Conservation (phyloP, 2,797 vertebrate genomes). For the Rhinogobio ventralis region DNA sequence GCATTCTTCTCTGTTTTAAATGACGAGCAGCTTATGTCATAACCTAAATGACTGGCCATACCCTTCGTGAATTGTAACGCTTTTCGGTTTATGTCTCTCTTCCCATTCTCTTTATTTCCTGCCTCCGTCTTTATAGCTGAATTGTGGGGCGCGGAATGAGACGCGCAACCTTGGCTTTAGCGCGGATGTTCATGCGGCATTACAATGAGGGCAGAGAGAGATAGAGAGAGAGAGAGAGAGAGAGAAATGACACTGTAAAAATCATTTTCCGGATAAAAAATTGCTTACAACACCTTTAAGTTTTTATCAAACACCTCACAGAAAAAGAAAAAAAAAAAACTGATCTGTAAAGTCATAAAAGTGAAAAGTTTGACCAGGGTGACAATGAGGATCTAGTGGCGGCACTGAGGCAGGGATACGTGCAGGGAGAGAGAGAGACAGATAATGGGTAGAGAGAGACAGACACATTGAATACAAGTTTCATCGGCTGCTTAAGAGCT, state of each 20-base stretch:
- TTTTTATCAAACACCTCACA: neutral
- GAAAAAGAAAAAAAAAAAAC: neutral
- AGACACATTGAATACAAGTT: slow-evolving; percentile 20
- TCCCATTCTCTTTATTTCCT: slow-evolving; percentile 44
- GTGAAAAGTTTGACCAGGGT: slow-evolving; percentile 7
- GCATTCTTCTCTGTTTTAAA: slow-evolving; percentile 33
- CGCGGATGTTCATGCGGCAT: slow-evolving; percentile 18
- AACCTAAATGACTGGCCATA: slow-evolving; percentile 16
- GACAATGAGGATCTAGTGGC: neutral
- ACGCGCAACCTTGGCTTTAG: slow-evolving; percentile 39
- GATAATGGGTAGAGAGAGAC: slow-evolving; percentile 35
- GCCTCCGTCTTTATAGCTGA: slow-evolving; percentile 41
- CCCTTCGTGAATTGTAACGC: slow-evolving; percentile 32
- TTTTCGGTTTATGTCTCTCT: slow-evolving; percentile 52
- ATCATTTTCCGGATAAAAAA: neutral
- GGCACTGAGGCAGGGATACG: neutral
- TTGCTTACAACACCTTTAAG: neutral
- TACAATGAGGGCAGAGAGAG: slow-evolving; percentile 30
- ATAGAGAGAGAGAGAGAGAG: neutral
- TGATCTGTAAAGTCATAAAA: slow-evolving; percentile 2
- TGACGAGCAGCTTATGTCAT: slow-evolving; percentile 34
- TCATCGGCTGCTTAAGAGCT: neutral
- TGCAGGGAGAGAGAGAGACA: slow-evolving; percentile 12
- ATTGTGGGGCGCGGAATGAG: slow-evolving; percentile 32
- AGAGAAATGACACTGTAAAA: neutral